Evolutionary conservation across 2,113 vertebrate genomes (phyloP).

Genomic region (Daphoenositta chrysoptera): DNA sequence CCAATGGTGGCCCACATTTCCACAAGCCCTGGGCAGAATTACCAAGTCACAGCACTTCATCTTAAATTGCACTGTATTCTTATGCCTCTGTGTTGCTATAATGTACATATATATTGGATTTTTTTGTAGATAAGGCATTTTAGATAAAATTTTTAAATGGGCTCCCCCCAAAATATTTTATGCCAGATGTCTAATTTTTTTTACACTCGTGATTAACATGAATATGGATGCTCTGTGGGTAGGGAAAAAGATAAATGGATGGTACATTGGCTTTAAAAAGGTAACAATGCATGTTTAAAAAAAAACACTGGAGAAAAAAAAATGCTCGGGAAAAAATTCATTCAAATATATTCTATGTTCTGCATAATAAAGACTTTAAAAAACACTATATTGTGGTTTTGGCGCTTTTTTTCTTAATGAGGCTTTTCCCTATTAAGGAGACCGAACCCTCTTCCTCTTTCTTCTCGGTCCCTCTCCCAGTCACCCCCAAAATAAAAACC

Average conservation of each 20-base stretch:
- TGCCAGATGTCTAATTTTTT: slow-evolving; percentile 67
- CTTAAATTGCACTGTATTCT: slow-evolving; percentile 66
- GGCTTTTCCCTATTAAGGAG: neutral
- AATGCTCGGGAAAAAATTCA: slow-evolving; percentile 44
- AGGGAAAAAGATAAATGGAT: neutral
- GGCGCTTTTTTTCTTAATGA: neutral
- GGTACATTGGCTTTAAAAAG: slow-evolving; percentile 48
- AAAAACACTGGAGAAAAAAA: slow-evolving; percentile 17
- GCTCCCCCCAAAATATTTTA: slow-evolving; percentile 38
- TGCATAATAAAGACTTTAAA: slow-evolving; percentile 70
- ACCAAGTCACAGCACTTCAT: slow-evolving; percentile 53
- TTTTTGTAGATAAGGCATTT: slow-evolving; percentile 72
- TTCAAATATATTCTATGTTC: slow-evolving; percentile 66
- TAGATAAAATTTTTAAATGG: slow-evolving; percentile 65
- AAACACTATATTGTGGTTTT: neutral
- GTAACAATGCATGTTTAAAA: slow-evolving; percentile 60
- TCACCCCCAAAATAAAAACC: neutral
- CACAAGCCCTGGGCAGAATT: slow-evolving; percentile 8
- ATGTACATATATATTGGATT: slow-evolving; percentile 59
- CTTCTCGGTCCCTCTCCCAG: neutral
- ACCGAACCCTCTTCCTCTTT: neutral
- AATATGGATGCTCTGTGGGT: slow-evolving; percentile 29
- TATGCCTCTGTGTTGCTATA: slow-evolving; percentile 56
- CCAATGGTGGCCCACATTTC: slow-evolving; percentile 61
- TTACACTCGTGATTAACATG: slow-evolving; percentile 58